Percentiles rank a stretch among this genome's conserved stretches.
Evolutionary conservation across 2,888 invertebrate genomes (phyloP).

Genomic region (Chymomyza amoena): DNA sequence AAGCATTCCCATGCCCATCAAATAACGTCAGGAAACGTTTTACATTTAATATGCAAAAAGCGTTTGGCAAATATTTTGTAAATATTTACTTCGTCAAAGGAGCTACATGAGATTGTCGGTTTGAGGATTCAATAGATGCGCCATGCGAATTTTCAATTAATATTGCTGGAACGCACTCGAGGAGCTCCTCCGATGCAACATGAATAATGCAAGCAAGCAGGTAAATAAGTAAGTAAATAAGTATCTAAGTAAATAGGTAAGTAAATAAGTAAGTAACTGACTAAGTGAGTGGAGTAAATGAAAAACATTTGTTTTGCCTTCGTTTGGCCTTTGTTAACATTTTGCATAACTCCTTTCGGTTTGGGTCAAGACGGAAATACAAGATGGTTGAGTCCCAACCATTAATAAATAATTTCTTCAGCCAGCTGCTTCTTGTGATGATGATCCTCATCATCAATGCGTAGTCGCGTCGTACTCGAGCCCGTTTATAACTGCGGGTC

Average conservation of each 20-base stretch:
- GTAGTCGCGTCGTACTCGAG: slow-evolving; percentile 50
- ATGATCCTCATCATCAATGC: slow-evolving; percentile 9
- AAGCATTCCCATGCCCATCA: no score
- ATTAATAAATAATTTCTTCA: slow-evolving; percentile 61
- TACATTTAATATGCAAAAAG: no score
- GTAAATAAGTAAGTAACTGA: background rate
- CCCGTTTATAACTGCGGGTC: slow-evolving; percentile 35
- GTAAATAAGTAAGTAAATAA: background rate
- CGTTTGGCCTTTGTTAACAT: slow-evolving; percentile 71
- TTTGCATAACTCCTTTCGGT: slow-evolving; percentile 59
- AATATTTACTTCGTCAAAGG: background rate
- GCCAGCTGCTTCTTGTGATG: slow-evolving; percentile 1
- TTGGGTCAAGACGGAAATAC: slow-evolving; percentile 70
- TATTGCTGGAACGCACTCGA: slow-evolving; percentile 34
- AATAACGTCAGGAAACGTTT: no score
- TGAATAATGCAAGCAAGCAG: background rate
- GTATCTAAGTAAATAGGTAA: background rate
- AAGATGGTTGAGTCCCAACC: slow-evolving; percentile 30
- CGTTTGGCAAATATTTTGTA: no score
- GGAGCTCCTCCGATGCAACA: background rate
- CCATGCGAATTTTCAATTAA: slow-evolving; percentile 58
- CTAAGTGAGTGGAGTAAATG: slow-evolving; percentile 27
- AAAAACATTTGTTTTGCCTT: slow-evolving; percentile 68
- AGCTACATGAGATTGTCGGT: background rate
- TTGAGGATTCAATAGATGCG: slow-evolving; percentile 13